Evolutionary conservation across 2,888 invertebrate species (phyloP), one percentile per base, ranked within the genome.

Genomic region (Acanthosepion esculentum): DNA sequence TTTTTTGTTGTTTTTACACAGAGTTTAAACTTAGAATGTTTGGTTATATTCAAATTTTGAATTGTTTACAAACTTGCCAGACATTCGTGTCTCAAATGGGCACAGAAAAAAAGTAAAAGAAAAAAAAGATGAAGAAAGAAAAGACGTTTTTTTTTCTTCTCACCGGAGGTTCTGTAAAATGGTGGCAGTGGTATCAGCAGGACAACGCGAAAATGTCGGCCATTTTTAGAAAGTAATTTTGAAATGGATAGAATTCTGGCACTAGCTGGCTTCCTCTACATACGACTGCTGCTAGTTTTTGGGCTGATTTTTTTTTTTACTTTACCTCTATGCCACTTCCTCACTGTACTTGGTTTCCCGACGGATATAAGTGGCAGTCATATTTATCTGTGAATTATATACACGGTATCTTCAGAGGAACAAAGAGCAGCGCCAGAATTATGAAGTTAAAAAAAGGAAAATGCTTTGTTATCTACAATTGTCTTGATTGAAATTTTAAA

Each of bases 201-300:
- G 78, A 78, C 78, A 78, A 78, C 15, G 78, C n/a, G 78, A 78
- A 78, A 78, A 78, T 78, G 78, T 78, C 78, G n/a, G 78, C 78
- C 78, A 78, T 78, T 78, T 78, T 78, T 78, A 78, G 78, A 78
- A 78, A 33, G 78, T 78, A 33, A 78, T 78, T n/a, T n/a, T 78
- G 78, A 33, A 78, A 78, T 78, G 78, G 78, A 15, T 78, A 78
- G 78, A 78, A 78, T 78, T n/a, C 1, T 33, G 78, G n/a, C 33
- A 78, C 15, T 78, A 3, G 18, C 78, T 33, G n/a, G n/a, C n/a
- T 78, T 78, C 78, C 78, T 78, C n/a, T 18, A n/a, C n/a, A 33
- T n/a, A 78, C 78, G 33, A 15, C n/a, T 78, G 78, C 78, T 78
- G 78, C 78, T 78, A 23, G 23, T 78, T 23, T 29, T 10, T 15